Base-by-base conservation (phyloP, 2,113 vertebrate genomes). In the Ascaphus truei region DNA sequence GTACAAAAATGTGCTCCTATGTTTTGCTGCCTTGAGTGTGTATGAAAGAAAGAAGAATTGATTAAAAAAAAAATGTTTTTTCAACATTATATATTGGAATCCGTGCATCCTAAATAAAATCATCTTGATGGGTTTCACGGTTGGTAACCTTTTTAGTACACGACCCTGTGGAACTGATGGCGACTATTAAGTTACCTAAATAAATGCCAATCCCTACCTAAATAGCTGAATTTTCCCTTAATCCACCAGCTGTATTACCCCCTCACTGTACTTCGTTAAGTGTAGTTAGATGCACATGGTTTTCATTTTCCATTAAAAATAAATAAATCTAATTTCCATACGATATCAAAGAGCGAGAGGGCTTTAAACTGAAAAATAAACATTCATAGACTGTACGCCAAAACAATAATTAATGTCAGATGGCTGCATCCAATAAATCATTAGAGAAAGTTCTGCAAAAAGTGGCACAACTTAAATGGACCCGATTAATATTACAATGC, bases 281-380 rank as follows among this genome's bases (percentile, higher is more conserved):
- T 86, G 1, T 10, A 84, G 88, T 90, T 88, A 88, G 80, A 76
- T 80, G 79, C 94, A 96, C 91, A 92, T 97, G 93, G 91, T 95
- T 93, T 87, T 86, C 88, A 95, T 96, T 96, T 93, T 87, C 88
- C 84, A 88, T 90, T 89, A 88, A 90, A 93, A 93, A 84, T 87
- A 92, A 89, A 89, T 92, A 93, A 83, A 87, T 92, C 91, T 93
- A 86, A 94, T 95, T 95, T 95, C 90, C 93, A 94, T 93, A 90
- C 91, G 90, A 94, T 96, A 93, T 95, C 92, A 95, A 96, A 98
- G 92, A 88, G 82, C 83, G 86, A 80, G 85, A 90, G 90, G 83
- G 88, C 90, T 93, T 91, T 91, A 91, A 92, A 91, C 92, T 89
- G 89, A 91, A 91, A 91, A 94, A 92, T 87, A 92, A 93, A 92